These are phyloP conservation scores for Rapana venosa DNA, from an alignment of 2,888 invertebrate species.

Conservation along the genomic window DNA sequence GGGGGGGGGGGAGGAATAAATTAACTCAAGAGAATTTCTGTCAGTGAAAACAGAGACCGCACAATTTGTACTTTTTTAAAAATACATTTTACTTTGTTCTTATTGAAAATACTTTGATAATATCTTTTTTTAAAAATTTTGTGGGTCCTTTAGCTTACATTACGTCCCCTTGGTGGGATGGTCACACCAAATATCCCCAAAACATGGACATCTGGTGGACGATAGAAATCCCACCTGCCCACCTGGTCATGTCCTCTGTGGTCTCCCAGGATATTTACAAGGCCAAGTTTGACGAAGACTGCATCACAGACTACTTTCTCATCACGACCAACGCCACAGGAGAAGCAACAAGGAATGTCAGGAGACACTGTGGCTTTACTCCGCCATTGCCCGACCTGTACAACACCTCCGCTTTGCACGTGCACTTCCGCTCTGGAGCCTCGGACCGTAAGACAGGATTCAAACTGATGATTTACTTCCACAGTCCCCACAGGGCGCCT, in stretches of 20 bases:
- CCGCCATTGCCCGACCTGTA: neutral
- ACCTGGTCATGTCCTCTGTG: neutral
- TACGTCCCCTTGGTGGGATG: neutral
- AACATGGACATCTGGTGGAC: neutral
- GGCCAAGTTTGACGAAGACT: neutral
- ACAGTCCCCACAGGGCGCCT: neutral
- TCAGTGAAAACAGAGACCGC: too few species aligned
- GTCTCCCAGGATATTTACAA: neutral
- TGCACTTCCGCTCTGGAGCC: neutral
- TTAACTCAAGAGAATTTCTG: too few species aligned
- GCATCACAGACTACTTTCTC: neutral
- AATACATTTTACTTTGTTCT: too few species aligned
- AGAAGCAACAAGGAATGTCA: too few species aligned
- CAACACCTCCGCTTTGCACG: neutral
- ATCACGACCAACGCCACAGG: too few species aligned
- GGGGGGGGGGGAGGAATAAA: too few species aligned
- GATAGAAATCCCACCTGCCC: neutral
- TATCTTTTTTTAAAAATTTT: neutral
- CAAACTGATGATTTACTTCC: neutral
- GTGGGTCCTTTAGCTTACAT: neutral
- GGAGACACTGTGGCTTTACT: neutral
- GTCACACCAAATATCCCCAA: neutral
- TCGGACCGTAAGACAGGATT: neutral
- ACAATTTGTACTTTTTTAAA: too few species aligned
- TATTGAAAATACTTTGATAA: too few species aligned